A percentile compares a stretch with the other conserved stretches of the same genome.
Evolutionary conservation across 2,888 invertebrate species (phyloP).

Genomic region (Seladonia tumulorum): DNA sequence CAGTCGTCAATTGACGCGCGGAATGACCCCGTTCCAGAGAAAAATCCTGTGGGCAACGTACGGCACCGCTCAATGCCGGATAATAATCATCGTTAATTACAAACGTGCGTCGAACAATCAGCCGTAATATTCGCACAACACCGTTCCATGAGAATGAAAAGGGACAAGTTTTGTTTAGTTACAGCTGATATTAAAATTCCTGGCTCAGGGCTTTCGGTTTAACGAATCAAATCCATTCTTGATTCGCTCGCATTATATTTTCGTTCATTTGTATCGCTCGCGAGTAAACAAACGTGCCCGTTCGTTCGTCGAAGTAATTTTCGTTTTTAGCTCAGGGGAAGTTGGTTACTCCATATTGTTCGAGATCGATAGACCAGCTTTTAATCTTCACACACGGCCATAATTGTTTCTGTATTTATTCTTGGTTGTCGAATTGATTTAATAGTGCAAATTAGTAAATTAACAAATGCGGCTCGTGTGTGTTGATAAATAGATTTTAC

Average conservation of each 20-base stretch:
- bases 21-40: background rate
- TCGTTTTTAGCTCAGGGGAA: background rate
- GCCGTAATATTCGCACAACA: background rate
- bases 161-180: background rate
- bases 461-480: too few relatives aligned
- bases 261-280: background rate
- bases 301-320: background rate
- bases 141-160: background rate
- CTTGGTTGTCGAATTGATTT: too few relatives aligned
- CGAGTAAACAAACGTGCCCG: background rate
- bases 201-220: background rate
- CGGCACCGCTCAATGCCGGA: background rate
- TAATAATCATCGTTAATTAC: constrained; percentile 30
- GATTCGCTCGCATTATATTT: background rate
- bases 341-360: background rate
- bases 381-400: background rate
- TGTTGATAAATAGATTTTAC: too few relatives aligned
- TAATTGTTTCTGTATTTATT: background rate
- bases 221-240: background rate
- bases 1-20: constrained; percentile 3
- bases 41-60: constrained; percentile 7
- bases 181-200: background rate
- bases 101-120: background rate
- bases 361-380: background rate
- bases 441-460: too few relatives aligned